Base-by-base conservation (phyloP, 1,140 invertebrate species). In the Antheraea pernyi region DNA sequence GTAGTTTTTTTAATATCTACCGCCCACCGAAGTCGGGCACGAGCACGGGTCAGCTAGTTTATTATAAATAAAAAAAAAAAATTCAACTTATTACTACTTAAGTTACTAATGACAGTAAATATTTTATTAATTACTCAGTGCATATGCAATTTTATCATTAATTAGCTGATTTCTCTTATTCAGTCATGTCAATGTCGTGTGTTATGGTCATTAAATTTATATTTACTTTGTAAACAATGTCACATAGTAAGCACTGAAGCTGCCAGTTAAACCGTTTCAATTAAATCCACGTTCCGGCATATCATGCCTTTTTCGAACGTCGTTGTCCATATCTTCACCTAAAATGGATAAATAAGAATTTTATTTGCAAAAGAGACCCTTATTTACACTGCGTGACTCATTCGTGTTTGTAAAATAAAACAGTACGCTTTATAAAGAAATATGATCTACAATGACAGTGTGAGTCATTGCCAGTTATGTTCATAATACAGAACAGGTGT, bases 361-460 rank as follows among this genome's bases (percentile, higher is more conserved):
- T 85, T 83, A 81, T 82, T 80, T 76, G 70, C 79, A 82, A 81
- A 83, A 53, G 81, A 77, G 85, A 80, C 83, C 88, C 88, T 89
- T 91, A 89, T 91, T 89, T 90, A 89, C 64, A 58, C 68, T 68
- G 77, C 16, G 19, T 58, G 88, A 88, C 69, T 87, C 82, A 90
- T 70, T 72, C 70, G 68, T 78, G 71, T 83, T 81, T 80, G 71
- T 78, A 75, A 70, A 71, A 78, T 80, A 79, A 78, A 82, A 83
- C 79, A 74, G 70, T 81, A 73, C 59, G 59, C 77, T 77, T 72
- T 72, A 78, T 71, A 71, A 78, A 78, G 76, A 85, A 81, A 76
- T 81, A 82, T 78, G 70, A 77, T 75, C 65, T 68, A 74, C 77
- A 72, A 74, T 77, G 71, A 70, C 74, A 65, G 73, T 59, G 10